These are phyloP conservation scores for Enteromius paludinosus DNA, from an alignment of 2,797 vertebrate genomes.

Conservation along the genomic window DNA sequence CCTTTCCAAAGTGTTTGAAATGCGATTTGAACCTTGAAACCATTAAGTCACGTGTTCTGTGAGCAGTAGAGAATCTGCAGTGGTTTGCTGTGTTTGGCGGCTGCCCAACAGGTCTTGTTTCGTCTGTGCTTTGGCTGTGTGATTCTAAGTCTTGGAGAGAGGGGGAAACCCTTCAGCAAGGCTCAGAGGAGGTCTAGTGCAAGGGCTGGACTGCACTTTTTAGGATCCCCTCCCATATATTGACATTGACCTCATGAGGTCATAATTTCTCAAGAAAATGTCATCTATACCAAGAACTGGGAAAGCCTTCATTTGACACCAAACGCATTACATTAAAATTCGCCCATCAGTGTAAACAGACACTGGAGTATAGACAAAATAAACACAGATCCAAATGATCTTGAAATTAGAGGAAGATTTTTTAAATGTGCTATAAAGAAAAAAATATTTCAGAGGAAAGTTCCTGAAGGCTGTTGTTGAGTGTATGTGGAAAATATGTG, in stretches of 20 bases:
- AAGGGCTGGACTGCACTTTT: neutral
- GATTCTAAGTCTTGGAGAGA: constrained; percentile 14
- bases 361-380: neutral
- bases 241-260: constrained; percentile 47
- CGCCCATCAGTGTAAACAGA: neutral
- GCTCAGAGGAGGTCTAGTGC: constrained; percentile 28
- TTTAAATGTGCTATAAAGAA: neutral
- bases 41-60: constrained; percentile 36
- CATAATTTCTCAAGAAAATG: constrained; percentile 44
- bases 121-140: constrained; percentile 33
- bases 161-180: constrained; percentile 54
- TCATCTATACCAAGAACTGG: constrained; percentile 28
- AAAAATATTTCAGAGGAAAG: neutral
- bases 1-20: constrained; percentile 27
- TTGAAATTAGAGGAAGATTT: neutral
- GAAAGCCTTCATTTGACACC: neutral
- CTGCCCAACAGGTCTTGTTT: constrained; percentile 50
- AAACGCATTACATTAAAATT: neutral
- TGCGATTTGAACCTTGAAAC: constrained; percentile 50
- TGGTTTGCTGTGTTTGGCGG: constrained; percentile 56
- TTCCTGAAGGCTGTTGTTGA: constrained; percentile 21
- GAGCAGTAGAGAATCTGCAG: constrained; percentile 42
- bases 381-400: neutral
- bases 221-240: constrained; percentile 32
- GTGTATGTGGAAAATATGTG: constrained; percentile 34